phyloP scores from a whole-genome alignment of 2,888 invertebrate genomes.

The Tachina fera region DNA sequence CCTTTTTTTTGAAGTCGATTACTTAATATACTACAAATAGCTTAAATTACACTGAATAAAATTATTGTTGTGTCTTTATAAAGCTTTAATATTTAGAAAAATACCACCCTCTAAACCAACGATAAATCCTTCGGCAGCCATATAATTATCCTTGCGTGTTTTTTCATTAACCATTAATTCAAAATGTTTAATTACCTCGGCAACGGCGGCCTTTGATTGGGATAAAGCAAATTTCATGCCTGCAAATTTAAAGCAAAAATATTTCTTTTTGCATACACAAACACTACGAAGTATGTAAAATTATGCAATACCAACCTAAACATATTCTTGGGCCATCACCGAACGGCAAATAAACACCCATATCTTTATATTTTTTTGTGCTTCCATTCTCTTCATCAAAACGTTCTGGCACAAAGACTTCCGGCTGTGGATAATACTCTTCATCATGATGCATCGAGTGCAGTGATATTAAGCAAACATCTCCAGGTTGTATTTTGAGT shows the following conservation, averaged over 20 bases:
- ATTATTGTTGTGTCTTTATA: slow-evolving; percentile 22
- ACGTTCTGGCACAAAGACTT: slow-evolving; percentile 75
- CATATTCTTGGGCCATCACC: slow-evolving; percentile 78
- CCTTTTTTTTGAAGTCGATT: too few relatives aligned
- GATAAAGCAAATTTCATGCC: slow-evolving; percentile 72
- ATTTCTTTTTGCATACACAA: not conserved
- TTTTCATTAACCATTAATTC: slow-evolving; percentile 69
- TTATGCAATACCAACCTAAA: slow-evolving; percentile 71
- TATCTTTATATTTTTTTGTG: slow-evolving; percentile 65
- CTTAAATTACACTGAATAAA: not conserved
- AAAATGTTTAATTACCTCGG: slow-evolving; percentile 72
- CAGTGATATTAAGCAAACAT: slow-evolving; percentile 72
- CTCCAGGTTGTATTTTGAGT: slow-evolving; percentile 67
- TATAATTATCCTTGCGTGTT: slow-evolving; percentile 71
- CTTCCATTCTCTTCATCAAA: slow-evolving; percentile 71
- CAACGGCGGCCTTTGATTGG: slow-evolving; percentile 72
- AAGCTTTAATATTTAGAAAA: slow-evolving; percentile 58
- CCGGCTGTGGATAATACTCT: slow-evolving; percentile 73
- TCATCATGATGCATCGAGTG: slow-evolving; percentile 75
- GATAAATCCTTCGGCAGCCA: slow-evolving; percentile 69
- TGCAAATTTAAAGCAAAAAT: slow-evolving; percentile 29
- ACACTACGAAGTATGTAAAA: not conserved
- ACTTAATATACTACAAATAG: not conserved
- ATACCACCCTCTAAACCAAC: slow-evolving; percentile 72
- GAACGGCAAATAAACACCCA: slow-evolving; percentile 76